Evolutionary conservation across 2,113 vertebrate genomes (phyloP).

Genomic region (Seriola aureovittata): DNA sequence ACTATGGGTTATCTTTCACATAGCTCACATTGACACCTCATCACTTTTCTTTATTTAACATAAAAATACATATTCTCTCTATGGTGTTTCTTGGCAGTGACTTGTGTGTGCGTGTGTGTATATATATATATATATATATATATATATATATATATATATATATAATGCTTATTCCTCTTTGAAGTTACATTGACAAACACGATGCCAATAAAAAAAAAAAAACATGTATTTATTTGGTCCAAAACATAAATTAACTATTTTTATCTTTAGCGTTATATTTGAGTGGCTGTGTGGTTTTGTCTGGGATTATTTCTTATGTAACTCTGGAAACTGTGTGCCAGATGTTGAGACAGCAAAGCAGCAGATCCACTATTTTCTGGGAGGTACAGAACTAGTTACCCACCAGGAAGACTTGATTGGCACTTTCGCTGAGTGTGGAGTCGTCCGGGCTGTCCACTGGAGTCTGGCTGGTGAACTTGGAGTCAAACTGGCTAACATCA

Average conservation of each 20-base stretch:
- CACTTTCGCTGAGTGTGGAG: slow-evolving; percentile 98
- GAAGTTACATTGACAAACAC: neutral
- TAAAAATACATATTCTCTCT: neutral
- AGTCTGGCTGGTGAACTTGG: slow-evolving; percentile 99
- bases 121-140: too few relatives aligned
- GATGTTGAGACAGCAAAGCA: neutral
- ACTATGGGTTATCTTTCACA: too few relatives aligned
- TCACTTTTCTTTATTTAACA: too few relatives aligned
- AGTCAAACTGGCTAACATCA: slow-evolving; percentile 99
- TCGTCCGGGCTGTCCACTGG: slow-evolving; percentile 99
- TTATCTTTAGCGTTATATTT: neutral
- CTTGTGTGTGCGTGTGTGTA: neutral
- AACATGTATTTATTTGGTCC: neutral
- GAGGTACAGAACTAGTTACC: slow-evolving; percentile 47
- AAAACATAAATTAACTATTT: neutral
- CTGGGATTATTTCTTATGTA: neutral
- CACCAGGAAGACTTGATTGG: slow-evolving; percentile 99
- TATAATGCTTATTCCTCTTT: neutral
- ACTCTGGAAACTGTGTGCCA: neutral
- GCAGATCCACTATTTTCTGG: neutral
- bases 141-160: too few relatives aligned
- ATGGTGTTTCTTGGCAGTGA: neutral
- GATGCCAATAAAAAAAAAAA: neutral
- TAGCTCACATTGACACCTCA: too few relatives aligned
- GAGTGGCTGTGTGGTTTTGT: neutral